Percentiles rank a stretch among this genome's conserved stretches.
These are phyloP conservation scores for Erebia aethiops DNA, from an alignment of 2,888 invertebrate species.

Conservation along the genomic window DNA sequence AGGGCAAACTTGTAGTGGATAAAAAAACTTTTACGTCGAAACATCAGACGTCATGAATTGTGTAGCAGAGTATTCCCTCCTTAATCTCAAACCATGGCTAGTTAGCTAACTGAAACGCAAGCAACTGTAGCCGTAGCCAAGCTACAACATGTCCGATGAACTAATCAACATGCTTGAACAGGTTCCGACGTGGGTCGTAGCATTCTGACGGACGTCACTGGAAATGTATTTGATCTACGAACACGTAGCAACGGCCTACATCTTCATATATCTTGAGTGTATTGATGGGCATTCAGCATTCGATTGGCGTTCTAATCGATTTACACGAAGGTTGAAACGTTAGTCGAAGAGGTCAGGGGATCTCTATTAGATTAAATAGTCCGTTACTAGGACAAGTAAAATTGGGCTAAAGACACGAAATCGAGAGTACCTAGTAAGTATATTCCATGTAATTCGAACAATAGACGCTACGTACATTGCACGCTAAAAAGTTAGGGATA, in stretches of 20 bases:
- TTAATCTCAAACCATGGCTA: not conserved
- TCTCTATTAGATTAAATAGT: not conserved
- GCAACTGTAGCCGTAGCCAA: conserved; percentile 22
- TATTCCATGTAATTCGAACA: too few relatives aligned
- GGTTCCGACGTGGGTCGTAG: conserved; percentile 21
- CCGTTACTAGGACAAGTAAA: not conserved
- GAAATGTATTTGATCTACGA: not conserved
- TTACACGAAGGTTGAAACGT: not conserved
- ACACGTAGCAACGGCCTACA: not conserved
- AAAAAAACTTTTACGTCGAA: not conserved
- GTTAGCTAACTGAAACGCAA: conserved; percentile 11
- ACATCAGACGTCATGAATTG: not conserved
- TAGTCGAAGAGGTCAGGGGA: not conserved
- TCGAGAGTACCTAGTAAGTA: too few relatives aligned
- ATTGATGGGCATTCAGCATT: not conserved
- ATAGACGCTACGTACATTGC: too few relatives aligned
- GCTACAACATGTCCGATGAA: conserved; percentile 33
- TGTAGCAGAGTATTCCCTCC: not conserved
- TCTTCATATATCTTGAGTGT: conserved; percentile 15
- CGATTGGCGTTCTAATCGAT: conserved; percentile 4
- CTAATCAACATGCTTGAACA: conserved; percentile 36
- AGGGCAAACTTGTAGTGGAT: too few relatives aligned
- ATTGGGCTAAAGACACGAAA: too few relatives aligned
- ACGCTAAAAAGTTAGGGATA: too few relatives aligned
- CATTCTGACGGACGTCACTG: conserved; percentile 21